Evolutionary conservation across 92 coral and sea anemone species (phyloP), one percentile per base, ranked within the genome.

Genomic region (Actinostola sp.): DNA sequence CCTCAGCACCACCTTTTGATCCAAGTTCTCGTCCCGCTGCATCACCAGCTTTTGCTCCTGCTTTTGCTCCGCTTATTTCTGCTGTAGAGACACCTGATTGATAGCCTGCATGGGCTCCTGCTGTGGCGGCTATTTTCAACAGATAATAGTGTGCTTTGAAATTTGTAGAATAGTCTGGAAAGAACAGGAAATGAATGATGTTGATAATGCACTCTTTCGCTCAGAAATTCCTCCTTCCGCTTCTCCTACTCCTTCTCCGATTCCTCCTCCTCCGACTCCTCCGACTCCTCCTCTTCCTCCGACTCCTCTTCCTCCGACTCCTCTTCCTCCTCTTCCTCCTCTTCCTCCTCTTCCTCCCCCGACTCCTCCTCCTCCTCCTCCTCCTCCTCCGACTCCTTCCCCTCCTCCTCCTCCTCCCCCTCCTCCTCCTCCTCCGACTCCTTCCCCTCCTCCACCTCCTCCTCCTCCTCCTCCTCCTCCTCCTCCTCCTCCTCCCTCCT

Each of bases 11-110:
- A 0, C 71, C 88, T 28, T 67, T 50, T 1, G 84, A 64, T 27
- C 88, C 88, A 32, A 70, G 48, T 35, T 71, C 46, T 36, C 36
- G 44, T 45, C 88, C 88, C 2, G 88, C 84, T 27, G 41, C 16
- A 24, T 84, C 88, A 16, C 88, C 88, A 52, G 88, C 88, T 29
- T 76, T 83, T 27, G 88, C 88, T 19, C 88, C 88, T 12, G 88
- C 84, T 28, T 55, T 83, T 15, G 79, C 75, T 32, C 88, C 88
- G 19, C 42, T 70, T 9, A 34, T 9, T 21, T 24, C 23, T 5
- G 79, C 88, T 59, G 71, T 63, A 2, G 33, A 11, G 10, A 55
- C 61, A 1, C 88, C 88, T 35, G 73, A 45, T 12, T 67, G 36
- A 11, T 30, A 43, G 12, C 88, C 88, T 15, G 83, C 78, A 2